phyloP scores from a whole-genome alignment of 2,888 invertebrate genomes.

The Campoplex nolae region DNA sequence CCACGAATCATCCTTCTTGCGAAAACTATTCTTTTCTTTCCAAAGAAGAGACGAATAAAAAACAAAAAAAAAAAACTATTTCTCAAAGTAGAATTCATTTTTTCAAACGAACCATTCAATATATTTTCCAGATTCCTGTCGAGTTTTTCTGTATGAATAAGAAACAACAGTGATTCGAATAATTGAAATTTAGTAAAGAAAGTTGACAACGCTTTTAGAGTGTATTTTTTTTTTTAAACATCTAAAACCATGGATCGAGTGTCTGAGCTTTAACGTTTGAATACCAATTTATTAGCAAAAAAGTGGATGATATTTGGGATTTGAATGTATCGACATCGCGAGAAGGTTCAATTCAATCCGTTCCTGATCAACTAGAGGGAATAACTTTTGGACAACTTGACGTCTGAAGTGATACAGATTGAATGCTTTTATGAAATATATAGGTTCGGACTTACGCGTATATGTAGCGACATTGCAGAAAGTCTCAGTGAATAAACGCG shows the following conservation, averaged over 20 bases:
- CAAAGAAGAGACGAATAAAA: background rate
- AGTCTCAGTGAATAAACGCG: background rate
- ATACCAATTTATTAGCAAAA: background rate
- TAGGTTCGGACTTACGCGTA: background rate
- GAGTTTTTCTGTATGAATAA: too few relatives aligned
- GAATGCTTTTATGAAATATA: slow-evolving; percentile 11
- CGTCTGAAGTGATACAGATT: background rate
- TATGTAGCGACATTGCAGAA: background rate
- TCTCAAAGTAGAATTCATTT: background rate
- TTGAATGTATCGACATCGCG: background rate
- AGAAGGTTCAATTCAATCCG: slow-evolving; percentile 27
- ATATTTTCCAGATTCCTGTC: too few relatives aligned
- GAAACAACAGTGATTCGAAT: too few relatives aligned
- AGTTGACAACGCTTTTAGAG: background rate
- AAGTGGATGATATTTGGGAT: background rate
- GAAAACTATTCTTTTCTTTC: background rate
- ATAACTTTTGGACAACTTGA: slow-evolving; percentile 3
- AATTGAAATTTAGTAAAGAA: too few relatives aligned
- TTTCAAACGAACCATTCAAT: background rate
- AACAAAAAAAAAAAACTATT: background rate
- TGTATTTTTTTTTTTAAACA: background rate
- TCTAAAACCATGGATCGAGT: background rate
- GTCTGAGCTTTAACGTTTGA: background rate
- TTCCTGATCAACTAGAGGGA: background rate
- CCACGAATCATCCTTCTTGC: background rate